Evolutionary conservation across 2,797 vertebrate species (phyloP), one percentile per base, ranked within the genome.

Genomic region (Sebastes elongatus): DNA sequence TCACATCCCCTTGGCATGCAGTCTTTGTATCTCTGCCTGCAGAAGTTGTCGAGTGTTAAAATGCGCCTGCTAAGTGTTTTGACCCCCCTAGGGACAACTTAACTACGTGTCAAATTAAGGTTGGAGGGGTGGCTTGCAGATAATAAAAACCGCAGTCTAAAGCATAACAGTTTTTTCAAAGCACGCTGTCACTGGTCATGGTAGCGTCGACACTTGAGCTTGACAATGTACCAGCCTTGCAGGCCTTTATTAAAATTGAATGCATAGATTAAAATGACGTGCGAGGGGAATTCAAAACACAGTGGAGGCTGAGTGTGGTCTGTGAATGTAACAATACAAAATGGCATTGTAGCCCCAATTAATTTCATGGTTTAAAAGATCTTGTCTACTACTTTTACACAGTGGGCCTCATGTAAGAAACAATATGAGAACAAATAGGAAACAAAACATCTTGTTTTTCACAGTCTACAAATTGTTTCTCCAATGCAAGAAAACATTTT

Each of bases 191-290:
- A 88, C 82, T 53, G 72, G 73, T 86, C 53, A 71, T 66, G 71
- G 68, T 55, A 61, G 74, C 25, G 7, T 70, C 71, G 57, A 80
- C 70, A 68, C 76, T 73, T 33, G 62, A 84, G 77, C 64, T 73
- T 60, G 33, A 71, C 67, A 74, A 78, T 74, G 49, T 68, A 76
- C 52, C 38, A 63, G 69, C 80, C 80, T 89, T 30, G 81, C 46
- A 86, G 88, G 91, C 84, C 90, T 86, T 92, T 90, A 70, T 92
- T 93, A 84, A 90, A 92, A 94, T 74, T 82, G 64, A 89, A 93
- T 85, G 88, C 92, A 92, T 93, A 92, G 94, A 94, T 94, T 86
- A 91, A 89, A 85, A 74, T 30, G 78, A 79, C 27, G 23, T 61
- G 74, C n/a, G 20, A 61, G 49, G 30, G 32, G 46, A 78, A 83